These are phyloP conservation scores for Catagonus wagneri DNA, from an alignment of 2,113 vertebrate species.

Conservation along the genomic window DNA sequence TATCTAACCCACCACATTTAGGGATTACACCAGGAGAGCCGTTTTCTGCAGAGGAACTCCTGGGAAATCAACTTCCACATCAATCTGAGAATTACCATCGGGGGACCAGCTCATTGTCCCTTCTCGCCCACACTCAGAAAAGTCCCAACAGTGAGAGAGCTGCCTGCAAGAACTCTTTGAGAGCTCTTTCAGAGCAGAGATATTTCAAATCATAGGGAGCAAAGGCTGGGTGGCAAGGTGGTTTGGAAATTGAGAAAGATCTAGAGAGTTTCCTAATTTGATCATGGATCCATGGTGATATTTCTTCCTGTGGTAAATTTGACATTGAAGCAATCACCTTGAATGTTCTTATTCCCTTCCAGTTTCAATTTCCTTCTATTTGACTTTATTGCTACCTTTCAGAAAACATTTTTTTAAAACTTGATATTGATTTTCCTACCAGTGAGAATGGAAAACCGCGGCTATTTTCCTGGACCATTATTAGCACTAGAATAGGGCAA, in stretches of 20 bases:
- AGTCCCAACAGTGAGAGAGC: background rate
- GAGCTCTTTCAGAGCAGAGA: background rate
- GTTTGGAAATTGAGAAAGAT: background rate
- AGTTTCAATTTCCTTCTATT: background rate
- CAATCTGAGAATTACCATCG: background rate
- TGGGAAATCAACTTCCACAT: background rate
- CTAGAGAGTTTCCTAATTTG: background rate
- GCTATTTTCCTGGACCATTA: background rate
- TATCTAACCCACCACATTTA: constrained; percentile 77
- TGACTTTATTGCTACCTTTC: background rate
- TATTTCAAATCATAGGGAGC: background rate
- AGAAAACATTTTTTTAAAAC: background rate
- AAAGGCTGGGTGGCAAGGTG: background rate
- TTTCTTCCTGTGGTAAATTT: background rate
- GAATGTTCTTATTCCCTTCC: background rate
- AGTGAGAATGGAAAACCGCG: background rate
- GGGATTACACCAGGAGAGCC: constrained; percentile 20
- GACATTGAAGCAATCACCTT: background rate
- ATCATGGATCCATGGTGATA: background rate
- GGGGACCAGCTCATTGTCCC: background rate
- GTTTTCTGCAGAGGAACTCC: constrained; percentile 28
- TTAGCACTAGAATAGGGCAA: accelerated
- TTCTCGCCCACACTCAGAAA: background rate
- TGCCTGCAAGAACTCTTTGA: background rate
- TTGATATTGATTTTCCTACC: background rate